Evolutionary conservation across 2,113 vertebrate species (phyloP).

Genomic region (Tyrannus savana): DNA sequence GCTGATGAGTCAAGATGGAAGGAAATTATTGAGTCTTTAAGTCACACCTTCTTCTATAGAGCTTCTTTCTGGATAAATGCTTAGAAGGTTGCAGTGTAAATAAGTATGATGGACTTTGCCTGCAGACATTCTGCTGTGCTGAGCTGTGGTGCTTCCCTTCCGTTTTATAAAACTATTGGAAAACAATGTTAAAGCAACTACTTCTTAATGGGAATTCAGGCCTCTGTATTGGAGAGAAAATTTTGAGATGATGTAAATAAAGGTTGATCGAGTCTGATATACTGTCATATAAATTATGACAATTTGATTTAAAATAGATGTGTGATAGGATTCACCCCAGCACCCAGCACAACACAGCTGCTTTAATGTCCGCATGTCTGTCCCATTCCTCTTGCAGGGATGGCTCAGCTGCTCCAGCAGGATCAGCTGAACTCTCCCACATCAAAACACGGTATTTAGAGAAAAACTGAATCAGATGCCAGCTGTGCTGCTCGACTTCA

Average conservation of each 20-base stretch:
- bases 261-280: neutral
- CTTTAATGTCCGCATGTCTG: neutral
- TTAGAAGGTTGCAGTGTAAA: neutral
- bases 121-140: neutral
- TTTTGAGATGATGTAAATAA: neutral
- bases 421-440: neutral
- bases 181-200: neutral
- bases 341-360: neutral
- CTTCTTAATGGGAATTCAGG: neutral
- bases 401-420: neutral
- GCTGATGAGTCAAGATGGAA: conserved; percentile 60
- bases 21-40: conserved; percentile 46
- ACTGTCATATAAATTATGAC: neutral
- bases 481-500: neutral
- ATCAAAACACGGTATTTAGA: neutral
- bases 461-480: neutral
- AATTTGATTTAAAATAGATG: neutral
- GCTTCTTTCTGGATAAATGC: conserved; percentile 1
- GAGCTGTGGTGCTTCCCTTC: neutral
- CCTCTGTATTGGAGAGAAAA: neutral
- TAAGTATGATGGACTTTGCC: neutral
- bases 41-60: neutral
- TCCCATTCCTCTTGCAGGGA: neutral
- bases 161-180: neutral
- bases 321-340: neutral